A percentile compares a stretch with the other conserved stretches of the same genome.
phyloP scores from a whole-genome alignment of 2,888 invertebrate genomes.

The Cactoblastis cactorum region DNA sequence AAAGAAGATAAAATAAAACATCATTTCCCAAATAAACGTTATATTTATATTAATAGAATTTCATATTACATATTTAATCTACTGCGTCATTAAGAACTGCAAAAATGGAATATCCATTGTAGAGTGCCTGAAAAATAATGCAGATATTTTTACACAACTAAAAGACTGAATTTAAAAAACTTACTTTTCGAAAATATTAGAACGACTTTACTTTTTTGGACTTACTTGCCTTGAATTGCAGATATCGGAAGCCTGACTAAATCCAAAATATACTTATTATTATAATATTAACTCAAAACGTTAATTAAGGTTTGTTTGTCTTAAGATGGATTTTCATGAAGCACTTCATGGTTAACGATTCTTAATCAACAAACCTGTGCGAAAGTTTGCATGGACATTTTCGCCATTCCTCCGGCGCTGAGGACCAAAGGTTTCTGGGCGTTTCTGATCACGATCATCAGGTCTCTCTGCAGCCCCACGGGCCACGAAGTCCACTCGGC shows the following conservation, averaged over 20 bases:
- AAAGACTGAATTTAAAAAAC: too few species aligned
- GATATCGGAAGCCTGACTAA: too few species aligned
- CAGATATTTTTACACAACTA: too few species aligned
- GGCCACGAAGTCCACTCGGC: conserved; percentile 60
- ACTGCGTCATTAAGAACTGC: conserved; percentile 60
- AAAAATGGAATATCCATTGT: conserved; percentile 65
- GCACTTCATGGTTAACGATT: neutral
- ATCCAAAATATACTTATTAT: too few species aligned
- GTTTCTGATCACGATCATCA: conserved; percentile 46
- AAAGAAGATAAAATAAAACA: too few species aligned
- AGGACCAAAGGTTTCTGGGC: conserved; percentile 52
- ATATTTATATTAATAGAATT: neutral
- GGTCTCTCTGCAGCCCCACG: conserved; percentile 49
- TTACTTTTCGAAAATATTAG: too few species aligned
- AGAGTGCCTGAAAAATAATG: conserved; percentile 54
- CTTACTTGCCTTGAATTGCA: too few species aligned
- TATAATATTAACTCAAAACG: too few species aligned
- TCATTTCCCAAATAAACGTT: too few species aligned
- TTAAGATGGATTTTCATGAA: too few species aligned
- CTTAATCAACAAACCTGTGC: conserved; percentile 38
- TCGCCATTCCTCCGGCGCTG: conserved; percentile 54
- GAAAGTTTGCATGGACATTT: conserved; percentile 54
- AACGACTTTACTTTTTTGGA: too few species aligned
- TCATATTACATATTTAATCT: conserved; percentile 30
- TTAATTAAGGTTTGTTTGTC: too few species aligned